Base-by-base conservation (phyloP, 2,113 vertebrate genomes). In the Propithecus coquereli region DNA sequence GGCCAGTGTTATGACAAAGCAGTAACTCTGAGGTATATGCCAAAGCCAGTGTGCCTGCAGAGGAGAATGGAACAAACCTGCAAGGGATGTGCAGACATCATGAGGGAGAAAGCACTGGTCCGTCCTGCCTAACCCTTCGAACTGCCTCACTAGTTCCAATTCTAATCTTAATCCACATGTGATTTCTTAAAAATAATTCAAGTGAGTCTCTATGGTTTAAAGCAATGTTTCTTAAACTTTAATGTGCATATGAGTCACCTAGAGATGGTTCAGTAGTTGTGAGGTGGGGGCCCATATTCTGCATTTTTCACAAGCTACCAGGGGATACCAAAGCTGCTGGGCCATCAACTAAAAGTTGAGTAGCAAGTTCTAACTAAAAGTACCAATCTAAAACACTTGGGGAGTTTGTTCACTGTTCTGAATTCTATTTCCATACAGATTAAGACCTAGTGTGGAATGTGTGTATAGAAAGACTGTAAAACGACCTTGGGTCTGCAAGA, bases 401-500 rank as follows among this genome's bases (percentile, higher is more conserved):
- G 63, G 22, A 81, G 18, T 74, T 82, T 52, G 20, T 45, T 52
- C 89, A 82, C 34, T 16, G 65, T 50, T 74, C 80, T 81, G 34
- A 71, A 87, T 76, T 81, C 63, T 65, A 34, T 84, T 86, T 80
- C 54, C 90, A 54, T 3, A 81, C 6, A 87, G 74, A 71, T 59
- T 76, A 89, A 91, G 45, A 81, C 45, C 7, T 27, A 34, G 65
- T 52, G 17, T 37, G 59, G 80, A 93, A 94, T 91, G 83, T 84
- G 50, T 76, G 27, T 12, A 74, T 1, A 40, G 61, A 52, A 82
- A 63, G 17, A 94, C 27, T 66, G n/a, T 70, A 94, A 97, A 94
- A 80, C 74, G 74, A 80, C 77, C 82, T 85, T 8, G 90, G 61
- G 79, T 91, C 68, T 59, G 22, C 23, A 70, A 91, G 50, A 90